phyloP scores from a whole-genome alignment of 1,140 invertebrate genomes.

The Tribolium madens region DNA sequence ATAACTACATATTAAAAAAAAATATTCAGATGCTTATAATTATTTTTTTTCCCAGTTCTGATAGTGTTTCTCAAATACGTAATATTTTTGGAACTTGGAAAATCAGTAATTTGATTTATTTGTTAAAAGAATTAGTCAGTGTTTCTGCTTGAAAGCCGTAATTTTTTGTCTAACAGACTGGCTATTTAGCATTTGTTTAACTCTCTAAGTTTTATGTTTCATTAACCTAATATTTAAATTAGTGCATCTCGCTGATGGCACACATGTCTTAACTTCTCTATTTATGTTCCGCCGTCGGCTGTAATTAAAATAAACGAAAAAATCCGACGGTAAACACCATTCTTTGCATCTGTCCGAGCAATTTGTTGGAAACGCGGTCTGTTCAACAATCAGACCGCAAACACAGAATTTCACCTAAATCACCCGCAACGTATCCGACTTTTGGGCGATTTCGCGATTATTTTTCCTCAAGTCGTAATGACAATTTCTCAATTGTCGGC shows the following conservation, averaged over 20 bases:
- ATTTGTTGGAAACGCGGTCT: conserved; percentile 18
- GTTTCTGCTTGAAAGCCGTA: no score
- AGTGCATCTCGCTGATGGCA: neutral
- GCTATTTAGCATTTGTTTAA: neutral
- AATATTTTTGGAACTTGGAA: no score
- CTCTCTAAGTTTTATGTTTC: neutral
- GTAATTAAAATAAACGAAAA: neutral
- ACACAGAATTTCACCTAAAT: conserved; percentile 43
- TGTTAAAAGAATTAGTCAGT: no score
- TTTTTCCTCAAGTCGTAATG: neutral
- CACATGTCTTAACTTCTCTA: neutral
- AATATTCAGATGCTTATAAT: no score
- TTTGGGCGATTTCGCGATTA: conserved; percentile 15
- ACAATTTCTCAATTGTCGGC: neutral
- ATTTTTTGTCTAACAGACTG: neutral
- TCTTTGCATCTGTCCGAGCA: conserved; percentile 14
- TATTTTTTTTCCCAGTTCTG: no score
- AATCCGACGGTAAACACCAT: neutral
- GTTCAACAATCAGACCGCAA: conserved; percentile 39
- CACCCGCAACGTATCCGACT: conserved; percentile 34
- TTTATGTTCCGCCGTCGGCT: neutral
- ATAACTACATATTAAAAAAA: no score
- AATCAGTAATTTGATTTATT: no score
- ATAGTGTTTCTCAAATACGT: no score
- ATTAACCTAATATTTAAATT: neutral